phyloP scores from a whole-genome alignment of 2,888 invertebrate genomes.

The Harpalus rufipes region DNA sequence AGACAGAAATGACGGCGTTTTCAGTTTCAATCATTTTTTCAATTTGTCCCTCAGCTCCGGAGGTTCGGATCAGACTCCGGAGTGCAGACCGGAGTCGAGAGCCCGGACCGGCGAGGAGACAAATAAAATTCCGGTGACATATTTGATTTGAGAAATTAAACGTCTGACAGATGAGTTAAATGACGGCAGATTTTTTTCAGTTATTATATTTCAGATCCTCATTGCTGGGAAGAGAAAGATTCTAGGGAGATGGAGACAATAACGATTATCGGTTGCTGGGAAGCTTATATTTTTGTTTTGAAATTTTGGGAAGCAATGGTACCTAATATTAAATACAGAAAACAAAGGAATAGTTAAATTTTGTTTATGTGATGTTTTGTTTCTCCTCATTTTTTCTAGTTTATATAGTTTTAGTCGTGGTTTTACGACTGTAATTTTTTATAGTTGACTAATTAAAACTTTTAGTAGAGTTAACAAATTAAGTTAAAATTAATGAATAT shows the following conservation, averaged over 20 bases:
- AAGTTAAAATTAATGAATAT: conserved; percentile 4
- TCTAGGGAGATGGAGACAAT: not conserved
- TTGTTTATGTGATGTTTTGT: not conserved
- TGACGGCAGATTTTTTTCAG: conserved; percentile 45
- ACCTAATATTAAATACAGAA: no score
- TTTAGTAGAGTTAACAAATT: conserved; percentile 3
- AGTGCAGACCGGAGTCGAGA: not conserved
- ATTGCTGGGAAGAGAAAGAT: not conserved
- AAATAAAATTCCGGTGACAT: conserved; percentile 55
- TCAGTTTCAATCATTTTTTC: conserved; percentile 55
- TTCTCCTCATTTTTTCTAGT: not conserved
- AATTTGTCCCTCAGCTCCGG: conserved; percentile 42
- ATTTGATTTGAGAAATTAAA: conserved; percentile 55
- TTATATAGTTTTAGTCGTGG: not conserved
- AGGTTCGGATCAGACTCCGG: not conserved
- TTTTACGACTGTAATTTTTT: conserved; percentile 22
- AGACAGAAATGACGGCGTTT: conserved; percentile 52
- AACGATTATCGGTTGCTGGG: no score
- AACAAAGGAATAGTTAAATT: no score
- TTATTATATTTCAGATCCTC: conserved; percentile 30
- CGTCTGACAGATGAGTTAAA: conserved; percentile 50
- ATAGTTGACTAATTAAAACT: conserved; percentile 27
- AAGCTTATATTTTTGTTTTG: no score
- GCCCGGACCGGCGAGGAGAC: conserved; percentile 19
- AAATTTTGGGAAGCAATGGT: no score